Evolutionary conservation across 2,113 vertebrate species (phyloP), one percentile per base, ranked within the genome.

Genomic region (Semicossyphus pulcher): DNA sequence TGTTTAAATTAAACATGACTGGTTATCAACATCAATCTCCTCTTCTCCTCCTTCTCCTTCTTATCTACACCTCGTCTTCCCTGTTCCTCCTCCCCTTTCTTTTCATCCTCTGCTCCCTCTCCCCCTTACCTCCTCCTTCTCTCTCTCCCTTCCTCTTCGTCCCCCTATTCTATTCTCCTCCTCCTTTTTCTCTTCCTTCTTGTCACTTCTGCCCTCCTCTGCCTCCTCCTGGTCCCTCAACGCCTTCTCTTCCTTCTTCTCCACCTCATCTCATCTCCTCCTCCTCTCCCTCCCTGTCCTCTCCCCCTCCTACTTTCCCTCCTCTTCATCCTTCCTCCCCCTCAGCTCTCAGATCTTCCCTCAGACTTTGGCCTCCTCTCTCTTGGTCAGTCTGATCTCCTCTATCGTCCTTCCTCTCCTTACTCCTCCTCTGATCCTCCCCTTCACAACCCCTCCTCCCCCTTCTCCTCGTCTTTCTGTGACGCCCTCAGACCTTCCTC

Each of bases 331-430:
- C 5, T 14, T 4, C 5, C 23, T 20, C 26, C n/a, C 6, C 32
- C 45, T 7, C 71, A 91, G 89, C 44, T 71, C 26, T 65, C 80
- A 11, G 80, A 84, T 37, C 70, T 80, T 39, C 77, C 75, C 36
- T 70, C 84, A 61, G 80, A 84, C n/a, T 67, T 89, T 2, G 51
- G 57, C 41, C 51, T 81, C 21, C 76, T 86, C 23, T 71, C 85
- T 26, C 54, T 81, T 0, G 2, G 20, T 45, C 74, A 80, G 9
- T 69, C 81, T 4, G 73, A 76, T 36, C 44, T 73, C 49, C 66
- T 76, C 32, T 61, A 47, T 25, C 23, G 7, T 9, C 36, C 68
- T 2, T 59, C 80, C 7, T 72, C 85, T 54, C 59, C 78, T 26
- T 73, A 44, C 26, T 56, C 88, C 51, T 56, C 72, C 47, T 26